Evolutionary conservation across 2,113 vertebrate genomes (phyloP), one percentile per base, ranked within the genome.

Genomic region (Neofelis nebulosa): DNA sequence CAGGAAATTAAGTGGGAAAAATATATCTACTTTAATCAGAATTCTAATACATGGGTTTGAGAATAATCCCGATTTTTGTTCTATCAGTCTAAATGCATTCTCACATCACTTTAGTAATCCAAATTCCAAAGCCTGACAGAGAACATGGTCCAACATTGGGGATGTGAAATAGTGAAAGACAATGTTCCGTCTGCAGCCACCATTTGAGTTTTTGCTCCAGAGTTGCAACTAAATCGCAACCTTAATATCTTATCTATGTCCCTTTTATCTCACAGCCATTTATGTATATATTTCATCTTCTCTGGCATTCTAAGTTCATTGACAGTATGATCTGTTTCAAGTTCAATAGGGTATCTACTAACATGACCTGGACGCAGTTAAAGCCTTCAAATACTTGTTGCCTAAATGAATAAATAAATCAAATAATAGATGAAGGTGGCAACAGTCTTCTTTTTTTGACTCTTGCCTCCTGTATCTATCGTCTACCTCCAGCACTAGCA

Each of bases 1-100:
- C 50, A 93, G 52, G 79, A 97, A 94, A 13, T 38, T 83, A 29
- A 73, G 4, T 85, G 25, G 71, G 52, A 41, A 74, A 73, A 31
- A 25, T 9, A 69, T 73, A 76, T 83, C 94, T 96, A 88, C 50
- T 94, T 97, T 92, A 97, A 82, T 84, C 74, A 83, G n/a, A 25
- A 97, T 94, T 95, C 89, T 92, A 82, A 94, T 50, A 95, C 76
- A 81, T 7, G 82, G 41, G 15, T 10, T 91, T 92, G 27, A 27
- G 48, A n/a, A 13, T 96, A 95, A 94, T 68, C 36, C 21, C 23
- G 61, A 65, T 94, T 92, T 97, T 66, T 38, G 81, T 83, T 74
- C n/a, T 36, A 66, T 57, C 12, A 38, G 23, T 69, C 66, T 87
- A 79, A 57, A 93, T n/a, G 25, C n/a, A 94, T 89, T 92, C n/a